A percentile compares a stretch with the other conserved stretches of the same genome.
Evolutionary conservation across 1,140 invertebrate species (phyloP).

Genomic region (Drosophila repletoides): DNA sequence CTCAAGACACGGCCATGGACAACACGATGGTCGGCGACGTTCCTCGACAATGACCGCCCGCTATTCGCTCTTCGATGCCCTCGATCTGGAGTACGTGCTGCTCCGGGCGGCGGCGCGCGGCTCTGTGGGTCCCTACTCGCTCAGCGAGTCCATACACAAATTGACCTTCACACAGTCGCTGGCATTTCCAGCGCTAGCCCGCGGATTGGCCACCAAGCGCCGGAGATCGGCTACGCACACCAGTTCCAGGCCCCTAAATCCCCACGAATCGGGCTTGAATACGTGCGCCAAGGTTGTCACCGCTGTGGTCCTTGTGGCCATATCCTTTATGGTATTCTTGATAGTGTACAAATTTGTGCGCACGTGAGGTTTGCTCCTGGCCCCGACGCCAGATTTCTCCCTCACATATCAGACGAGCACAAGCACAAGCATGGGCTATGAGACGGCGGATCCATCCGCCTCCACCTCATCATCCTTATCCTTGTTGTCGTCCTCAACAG

Average conservation of each 20-base stretch:
- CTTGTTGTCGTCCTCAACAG: conserved; percentile 43
- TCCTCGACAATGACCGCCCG: conserved; percentile 84
- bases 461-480: conserved; percentile 7
- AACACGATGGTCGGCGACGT: conserved; percentile 70
- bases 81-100: conserved; percentile 88
- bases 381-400: conserved; percentile 83
- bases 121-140: conserved; percentile 88
- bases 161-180: conserved; percentile 89
- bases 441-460: conserved; percentile 42
- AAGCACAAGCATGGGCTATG: conserved; percentile 25
- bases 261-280: conserved; percentile 86
- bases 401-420: conserved; percentile 73
- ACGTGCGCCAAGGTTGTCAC: conserved; percentile 88
- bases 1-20: conserved; percentile 54
- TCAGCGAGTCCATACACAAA: conserved; percentile 89
- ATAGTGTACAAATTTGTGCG: conserved; percentile 90
- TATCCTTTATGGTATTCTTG: conserved; percentile 89
- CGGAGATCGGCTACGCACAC: conserved; percentile 84
- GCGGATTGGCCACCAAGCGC: conserved; percentile 87
- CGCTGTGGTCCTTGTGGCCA: conserved; percentile 87
- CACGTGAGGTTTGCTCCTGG: conserved; percentile 90
- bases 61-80: conserved; percentile 88
- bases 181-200: conserved; percentile 88
- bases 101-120: conserved; percentile 87
- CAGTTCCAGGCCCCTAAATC: conserved; percentile 84